Conservation (phyloP, 2,797 vertebrate species). For the Hydrophis major region DNA sequence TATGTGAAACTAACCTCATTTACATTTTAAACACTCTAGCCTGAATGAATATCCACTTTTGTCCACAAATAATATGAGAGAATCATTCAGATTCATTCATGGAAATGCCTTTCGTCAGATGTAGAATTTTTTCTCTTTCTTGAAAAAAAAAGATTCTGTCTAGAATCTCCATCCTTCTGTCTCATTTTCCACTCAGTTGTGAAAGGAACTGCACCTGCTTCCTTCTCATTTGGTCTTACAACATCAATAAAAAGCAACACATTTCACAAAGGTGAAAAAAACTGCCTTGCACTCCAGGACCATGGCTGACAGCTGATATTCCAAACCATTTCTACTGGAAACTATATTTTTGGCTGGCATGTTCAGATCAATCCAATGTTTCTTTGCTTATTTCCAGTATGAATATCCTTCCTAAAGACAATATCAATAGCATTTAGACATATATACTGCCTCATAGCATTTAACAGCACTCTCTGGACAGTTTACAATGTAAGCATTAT, state of each 20-base stretch:
- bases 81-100: neutral
- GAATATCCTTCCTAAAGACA: neutral
- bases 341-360: neutral
- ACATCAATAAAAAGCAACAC: neutral
- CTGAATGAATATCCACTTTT: neutral
- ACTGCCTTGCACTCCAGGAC: neutral
- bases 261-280: neutral
- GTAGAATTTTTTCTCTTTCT: neutral
- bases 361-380: neutral
- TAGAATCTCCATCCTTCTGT: neutral
- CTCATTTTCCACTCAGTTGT: neutral
- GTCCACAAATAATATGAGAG: neutral
- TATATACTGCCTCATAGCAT: neutral
- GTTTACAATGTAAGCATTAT: neutral
- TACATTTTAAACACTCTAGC: neutral
- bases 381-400: neutral
- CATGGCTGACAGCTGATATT: neutral
- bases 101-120: neutral
- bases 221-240: constrained; percentile 21
- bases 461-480: neutral
- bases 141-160: neutral
- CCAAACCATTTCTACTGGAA: constrained; percentile 4
- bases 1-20: neutral
- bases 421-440: neutral
- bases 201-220: neutral